Percentiles rank a stretch among this genome's conserved stretches.
phyloP scores from a whole-genome alignment of 64 coral and sea anemone species.

The Anthopleura sola region DNA sequence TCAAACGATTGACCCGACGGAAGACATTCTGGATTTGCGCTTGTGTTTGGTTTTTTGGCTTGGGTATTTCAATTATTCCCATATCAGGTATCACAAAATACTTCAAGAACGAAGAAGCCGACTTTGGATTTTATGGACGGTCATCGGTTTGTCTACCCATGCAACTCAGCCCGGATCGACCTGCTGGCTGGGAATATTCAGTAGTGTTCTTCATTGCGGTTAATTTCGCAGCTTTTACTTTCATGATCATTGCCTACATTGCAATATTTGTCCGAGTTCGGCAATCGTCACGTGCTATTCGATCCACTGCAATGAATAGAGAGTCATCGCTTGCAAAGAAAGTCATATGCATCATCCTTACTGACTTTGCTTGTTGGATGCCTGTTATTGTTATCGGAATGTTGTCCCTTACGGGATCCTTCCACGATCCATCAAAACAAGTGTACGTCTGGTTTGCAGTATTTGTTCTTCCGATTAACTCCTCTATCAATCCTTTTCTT shows the following conservation, averaged over 20 bases:
- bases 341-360: conserved; percentile 18
- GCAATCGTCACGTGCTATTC: background rate
- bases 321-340: conserved; percentile 12
- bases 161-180: conserved; percentile 1
- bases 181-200: conserved; percentile 37
- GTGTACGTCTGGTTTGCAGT: conserved; percentile 33
- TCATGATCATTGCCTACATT: conserved; percentile 16
- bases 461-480: conserved; percentile 18
- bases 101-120: background rate
- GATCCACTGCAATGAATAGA: conserved; percentile 21
- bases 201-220: conserved; percentile 15
- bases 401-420: background rate
- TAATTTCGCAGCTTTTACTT: conserved; percentile 17
- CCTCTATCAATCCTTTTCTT: conserved; percentile 17
- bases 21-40: background rate
- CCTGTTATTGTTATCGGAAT: conserved; percentile 26
- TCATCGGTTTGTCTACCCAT: conserved; percentile 24
- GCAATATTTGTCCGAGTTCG: conserved; percentile 5
- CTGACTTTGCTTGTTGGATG: conserved; percentile 45
- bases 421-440: conserved; percentile 8
- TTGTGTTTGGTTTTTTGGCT: background rate
- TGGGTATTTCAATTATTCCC: conserved; percentile 22
- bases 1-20: background rate
- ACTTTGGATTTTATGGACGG: conserved; percentile 15
- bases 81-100: conserved; percentile 19